Evolutionary conservation across 2,113 vertebrate genomes (phyloP).

Genomic region (Erythrocebus patas): DNA sequence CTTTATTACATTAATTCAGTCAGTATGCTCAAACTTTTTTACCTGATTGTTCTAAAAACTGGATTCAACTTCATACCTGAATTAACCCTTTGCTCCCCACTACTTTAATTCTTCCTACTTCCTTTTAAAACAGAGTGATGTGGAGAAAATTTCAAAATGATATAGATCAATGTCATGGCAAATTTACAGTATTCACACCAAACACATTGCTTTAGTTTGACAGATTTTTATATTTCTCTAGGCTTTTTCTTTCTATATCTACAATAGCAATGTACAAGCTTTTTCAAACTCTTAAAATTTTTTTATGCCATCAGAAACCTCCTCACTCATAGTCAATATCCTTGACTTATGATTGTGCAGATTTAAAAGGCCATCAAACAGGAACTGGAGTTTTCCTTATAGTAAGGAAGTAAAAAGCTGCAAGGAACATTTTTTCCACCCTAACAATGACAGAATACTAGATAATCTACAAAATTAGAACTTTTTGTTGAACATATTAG

Average conservation of each 20-base stretch:
- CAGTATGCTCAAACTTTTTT: neutral
- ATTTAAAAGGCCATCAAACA: neutral
- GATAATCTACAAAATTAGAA: neutral
- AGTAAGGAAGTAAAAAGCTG: neutral
- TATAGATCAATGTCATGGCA: neutral
- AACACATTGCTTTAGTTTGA: neutral
- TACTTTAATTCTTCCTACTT: neutral
- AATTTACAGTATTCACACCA: neutral
- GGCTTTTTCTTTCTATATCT: neutral
- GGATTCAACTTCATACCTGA: neutral
- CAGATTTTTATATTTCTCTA: neutral
- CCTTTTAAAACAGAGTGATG: neutral
- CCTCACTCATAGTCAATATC: neutral
- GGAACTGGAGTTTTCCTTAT: neutral
- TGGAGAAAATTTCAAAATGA: neutral
- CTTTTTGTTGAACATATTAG: neutral
- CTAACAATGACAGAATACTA: neutral
- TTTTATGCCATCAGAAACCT: neutral
- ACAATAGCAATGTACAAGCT: neutral
- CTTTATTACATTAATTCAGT: neutral
- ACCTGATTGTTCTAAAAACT: neutral
- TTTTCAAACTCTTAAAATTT: neutral
- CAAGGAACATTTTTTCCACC: neutral
- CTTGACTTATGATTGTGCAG: neutral
- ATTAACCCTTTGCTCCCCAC: neutral